Base-by-base conservation (phyloP, 2,888 invertebrate genomes). In the Chironomus tentans region DNA sequence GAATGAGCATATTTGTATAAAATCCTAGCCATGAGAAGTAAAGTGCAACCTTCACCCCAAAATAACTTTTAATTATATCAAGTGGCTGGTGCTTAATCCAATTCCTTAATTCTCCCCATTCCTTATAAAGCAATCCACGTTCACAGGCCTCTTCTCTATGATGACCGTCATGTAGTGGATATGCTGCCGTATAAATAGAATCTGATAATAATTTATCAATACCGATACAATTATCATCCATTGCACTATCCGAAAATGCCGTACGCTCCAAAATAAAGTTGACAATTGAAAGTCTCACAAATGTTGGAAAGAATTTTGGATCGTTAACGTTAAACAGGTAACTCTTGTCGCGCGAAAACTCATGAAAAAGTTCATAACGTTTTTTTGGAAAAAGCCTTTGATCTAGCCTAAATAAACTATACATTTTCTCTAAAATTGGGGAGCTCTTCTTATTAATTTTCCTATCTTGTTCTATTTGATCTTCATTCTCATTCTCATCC, bases 21-120 rank as follows among this genome's bases (percentile, higher is more conserved):
- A 92, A 94, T 56, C 93, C 93, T 69, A 93, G 85, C 93, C 93
- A 94, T 13, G 92, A 90, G 83, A 93, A 94, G 82, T 94, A 93
- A 77, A 94, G 85, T 0, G 91, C 92, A 79, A 92, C 88, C 84
- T 90, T 91, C 2, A 90, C 88, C 69, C 92, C 92, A 82, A 91
- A 92, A 82, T 92, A 92, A 80, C 91, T 90, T 85, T 91, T 90
- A 77, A 93, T 88, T 78, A 89, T 87, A 81, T 93, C 92, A 77
- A 93, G 83, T 2, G 93, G 93, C n/a, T 76, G 76, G 38, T 76
- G 38, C n/a, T 91, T 90, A 78, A 89, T 87, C 85, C 90, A 89
- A 82, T 90, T 91, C 70, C 83, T 85, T 77, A 90, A 83, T 70
- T 88, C 86, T 2, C 90, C 92, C 92, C 93, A 93, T 82, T 92